Evolutionary conservation across 1,140 invertebrate species (phyloP), one percentile per base, ranked within the genome.

Genomic region (Danaus plexippus): DNA sequence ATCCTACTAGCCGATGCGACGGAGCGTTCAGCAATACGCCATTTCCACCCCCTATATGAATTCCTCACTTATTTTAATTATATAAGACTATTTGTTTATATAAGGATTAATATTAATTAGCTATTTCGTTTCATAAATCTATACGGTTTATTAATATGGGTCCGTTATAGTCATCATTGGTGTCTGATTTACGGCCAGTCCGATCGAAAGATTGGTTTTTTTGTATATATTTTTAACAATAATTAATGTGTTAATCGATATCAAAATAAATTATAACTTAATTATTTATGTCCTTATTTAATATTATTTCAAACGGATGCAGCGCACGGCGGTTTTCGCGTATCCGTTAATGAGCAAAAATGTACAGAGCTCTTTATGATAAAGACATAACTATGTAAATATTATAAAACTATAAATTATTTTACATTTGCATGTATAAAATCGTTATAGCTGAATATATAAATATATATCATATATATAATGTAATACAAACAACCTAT

Each of bases 251-350:
- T 59, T 63, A 52, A 50, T 59, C 54, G 50, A 63, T 63, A 66
- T 54, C 58, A 62, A 59, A 63, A 65, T 61, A 65, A 61, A 61
- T 63, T 66, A 60, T 49, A 66, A 66, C 60, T 66, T 66, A 66
- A 59, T 44, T 51, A 66, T 62, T 66, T 62, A 66, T 22, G 42
- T 56, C 56, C 59, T 55, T 51, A 47, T 66, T 54, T 50, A 53
- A 56, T 54, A 66, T 63, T 54, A 47, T n/a, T 40, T 47, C 43
- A 53, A 53, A 52, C 64, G 41, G 15, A 15, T 3, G 15, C 48
- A 46, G 54, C 49, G 58, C 15, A 15, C 46, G 49, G 43, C 46
- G 42, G 49, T 59, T 44, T 40, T 22, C 41, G 15, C 15, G 13
- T 50, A 51, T 46, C 43, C 44, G 43, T 44, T 56, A 58, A 62